Conservation (phyloP, 2,797 vertebrate genomes). For the Denticeps clupeoides region DNA sequence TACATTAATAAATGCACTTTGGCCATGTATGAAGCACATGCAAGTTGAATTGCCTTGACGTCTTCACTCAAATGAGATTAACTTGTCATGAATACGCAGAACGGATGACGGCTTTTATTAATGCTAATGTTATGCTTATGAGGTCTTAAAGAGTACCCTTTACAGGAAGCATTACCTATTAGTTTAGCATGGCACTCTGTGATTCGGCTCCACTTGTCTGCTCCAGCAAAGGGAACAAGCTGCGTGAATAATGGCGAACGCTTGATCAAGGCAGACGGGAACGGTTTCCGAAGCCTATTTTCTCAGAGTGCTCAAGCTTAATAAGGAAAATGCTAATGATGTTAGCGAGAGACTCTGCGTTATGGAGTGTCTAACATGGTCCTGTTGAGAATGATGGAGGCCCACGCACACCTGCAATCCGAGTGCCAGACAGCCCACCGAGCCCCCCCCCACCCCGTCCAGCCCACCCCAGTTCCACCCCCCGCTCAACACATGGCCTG, state of each 20-base stretch:
- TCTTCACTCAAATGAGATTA: no score
- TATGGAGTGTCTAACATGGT: constrained; percentile 36
- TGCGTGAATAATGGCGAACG: constrained; percentile 32
- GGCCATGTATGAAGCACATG: no score
- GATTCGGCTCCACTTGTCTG: neutral
- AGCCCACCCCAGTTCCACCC: no score
- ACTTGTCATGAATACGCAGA: no score
- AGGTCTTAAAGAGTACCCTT: constrained; percentile 1
- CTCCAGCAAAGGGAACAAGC: constrained; percentile 7
- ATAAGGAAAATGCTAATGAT: constrained; percentile 55
- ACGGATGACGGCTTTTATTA: constrained; percentile 1
- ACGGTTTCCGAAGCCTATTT: constrained; percentile 41
- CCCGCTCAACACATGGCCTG: no score
- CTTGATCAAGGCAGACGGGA: constrained; percentile 38
- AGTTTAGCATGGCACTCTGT: neutral
- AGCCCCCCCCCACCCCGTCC: neutral
- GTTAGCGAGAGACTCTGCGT: constrained; percentile 31
- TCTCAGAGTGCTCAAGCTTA: constrained; percentile 45
- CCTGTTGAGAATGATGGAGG: constrained; percentile 31
- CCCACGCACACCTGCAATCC: constrained; percentile 47
- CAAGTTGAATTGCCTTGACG: neutral
- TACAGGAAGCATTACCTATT: neutral
- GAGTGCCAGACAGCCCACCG: constrained; percentile 4
- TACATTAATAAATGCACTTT: no score
- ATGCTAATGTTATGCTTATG: constrained; percentile 4